A percentile compares a stretch with the other conserved stretches of the same genome.
phyloP scores from a whole-genome alignment of 2,113 vertebrate species.

The Maccullochella peelii region DNA sequence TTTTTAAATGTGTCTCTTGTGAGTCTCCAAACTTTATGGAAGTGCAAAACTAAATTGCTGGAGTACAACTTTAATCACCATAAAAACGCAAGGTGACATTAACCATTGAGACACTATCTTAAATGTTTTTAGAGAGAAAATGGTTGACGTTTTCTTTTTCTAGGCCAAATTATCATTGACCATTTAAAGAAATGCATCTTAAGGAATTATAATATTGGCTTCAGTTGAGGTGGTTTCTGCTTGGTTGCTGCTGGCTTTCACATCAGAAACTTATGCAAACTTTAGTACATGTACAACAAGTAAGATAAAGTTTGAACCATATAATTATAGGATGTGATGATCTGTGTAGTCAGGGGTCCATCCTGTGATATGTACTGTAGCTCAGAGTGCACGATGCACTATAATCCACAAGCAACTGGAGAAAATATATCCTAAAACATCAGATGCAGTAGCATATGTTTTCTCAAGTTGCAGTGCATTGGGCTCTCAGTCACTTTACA shows the following conservation, averaged over 20 bases:
- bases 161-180: neutral
- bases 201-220: neutral
- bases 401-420: neutral
- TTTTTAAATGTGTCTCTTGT: neutral
- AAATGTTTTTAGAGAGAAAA: neutral
- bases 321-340: neutral
- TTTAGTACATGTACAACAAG: neutral
- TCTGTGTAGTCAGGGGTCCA: conserved; percentile 4
- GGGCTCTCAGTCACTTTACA: neutral
- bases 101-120: neutral
- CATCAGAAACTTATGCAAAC: neutral
- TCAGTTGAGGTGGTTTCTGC: neutral
- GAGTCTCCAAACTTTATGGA: neutral
- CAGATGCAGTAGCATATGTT: neutral
- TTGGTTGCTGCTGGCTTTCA: neutral
- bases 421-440: neutral
- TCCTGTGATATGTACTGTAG: neutral
- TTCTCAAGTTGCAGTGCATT: neutral
- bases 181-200: neutral
- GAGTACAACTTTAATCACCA: neutral
- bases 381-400: neutral
- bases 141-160: neutral
- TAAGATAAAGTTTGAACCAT: neutral
- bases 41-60: neutral
- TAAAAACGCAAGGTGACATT: neutral